phyloP scores from a whole-genome alignment of 1,140 invertebrate genomes.

The Tribolium castaneum region DNA sequence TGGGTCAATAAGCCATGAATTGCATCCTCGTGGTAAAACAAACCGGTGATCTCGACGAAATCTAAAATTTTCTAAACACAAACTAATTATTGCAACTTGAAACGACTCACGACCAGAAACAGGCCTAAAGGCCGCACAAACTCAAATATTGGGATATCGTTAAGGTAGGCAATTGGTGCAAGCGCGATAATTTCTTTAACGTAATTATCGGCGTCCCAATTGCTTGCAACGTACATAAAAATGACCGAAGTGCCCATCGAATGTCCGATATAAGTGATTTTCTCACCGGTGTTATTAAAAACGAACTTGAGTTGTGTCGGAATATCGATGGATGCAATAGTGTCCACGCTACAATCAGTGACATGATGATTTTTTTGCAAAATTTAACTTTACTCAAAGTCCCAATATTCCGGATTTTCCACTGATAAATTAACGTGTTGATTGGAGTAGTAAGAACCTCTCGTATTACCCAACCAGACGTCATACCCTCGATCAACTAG shows the following conservation, averaged over 20 bases:
- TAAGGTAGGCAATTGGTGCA: background rate
- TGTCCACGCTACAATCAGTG: slow-evolving; percentile 61
- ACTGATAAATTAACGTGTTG: slow-evolving; percentile 63
- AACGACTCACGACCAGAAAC: background rate
- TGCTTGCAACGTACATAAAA: background rate
- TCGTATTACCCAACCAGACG: slow-evolving; percentile 75
- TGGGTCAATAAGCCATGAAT: background rate
- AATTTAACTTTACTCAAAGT: slow-evolving; percentile 71
- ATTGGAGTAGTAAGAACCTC: slow-evolving; percentile 72
- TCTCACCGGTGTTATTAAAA: slow-evolving; percentile 66
- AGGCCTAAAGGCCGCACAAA: background rate
- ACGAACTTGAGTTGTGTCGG: slow-evolving; percentile 66
- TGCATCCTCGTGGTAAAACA: background rate
- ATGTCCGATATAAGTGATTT: slow-evolving; percentile 73
- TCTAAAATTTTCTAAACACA: background rate
- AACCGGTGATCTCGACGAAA: background rate
- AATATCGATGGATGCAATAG: slow-evolving; percentile 69
- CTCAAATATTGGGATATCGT: background rate
- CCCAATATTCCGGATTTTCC: slow-evolving; percentile 73
- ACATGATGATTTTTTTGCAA: background rate
- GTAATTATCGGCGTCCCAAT: background rate
- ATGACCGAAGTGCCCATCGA: slow-evolving; percentile 65
- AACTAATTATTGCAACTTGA: background rate
- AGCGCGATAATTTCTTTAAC: background rate
- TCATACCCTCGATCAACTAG: slow-evolving; percentile 74